These are phyloP conservation scores for Drosophila ezoana DNA, from an alignment of 2,888 invertebrate genomes.

Conservation along the genomic window DNA sequence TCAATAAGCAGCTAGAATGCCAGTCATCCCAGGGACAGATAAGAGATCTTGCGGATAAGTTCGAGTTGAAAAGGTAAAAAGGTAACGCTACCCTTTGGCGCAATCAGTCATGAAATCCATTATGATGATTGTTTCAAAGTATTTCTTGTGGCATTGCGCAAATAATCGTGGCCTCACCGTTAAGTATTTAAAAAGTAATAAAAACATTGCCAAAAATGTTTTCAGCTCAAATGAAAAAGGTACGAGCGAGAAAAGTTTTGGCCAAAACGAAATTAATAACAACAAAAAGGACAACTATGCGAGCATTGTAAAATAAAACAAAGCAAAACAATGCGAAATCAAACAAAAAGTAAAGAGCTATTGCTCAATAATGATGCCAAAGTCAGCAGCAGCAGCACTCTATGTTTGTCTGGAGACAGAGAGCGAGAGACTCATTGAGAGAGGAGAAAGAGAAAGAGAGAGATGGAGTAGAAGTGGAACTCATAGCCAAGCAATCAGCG, in stretches of 20 bases:
- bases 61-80: slow-evolving; percentile 51
- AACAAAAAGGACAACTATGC: slow-evolving; percentile 76
- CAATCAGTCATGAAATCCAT: slow-evolving; percentile 60
- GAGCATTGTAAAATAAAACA: slow-evolving; percentile 25
- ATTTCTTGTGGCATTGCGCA: slow-evolving; percentile 61
- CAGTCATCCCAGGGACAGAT: slow-evolving; percentile 24
- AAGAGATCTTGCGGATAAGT: slow-evolving; percentile 32
- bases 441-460: neutral
- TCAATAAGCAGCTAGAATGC: slow-evolving; percentile 46
- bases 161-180: slow-evolving; percentile 57
- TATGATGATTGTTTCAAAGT: slow-evolving; percentile 63
- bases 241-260: slow-evolving; percentile 41
- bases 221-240: slow-evolving; percentile 62
- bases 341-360: slow-evolving; percentile 58
- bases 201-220: slow-evolving; percentile 74
- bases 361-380: slow-evolving; percentile 75
- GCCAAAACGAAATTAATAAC: slow-evolving; percentile 67
- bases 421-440: neutral
- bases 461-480: slow-evolving; percentile 22
- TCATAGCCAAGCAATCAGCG: slow-evolving; percentile 76
- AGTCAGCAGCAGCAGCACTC: slow-evolving; percentile 42
- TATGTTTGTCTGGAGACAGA: slow-evolving; percentile 10
- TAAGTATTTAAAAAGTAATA: slow-evolving; percentile 82
- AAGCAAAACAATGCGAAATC: slow-evolving; percentile 44
- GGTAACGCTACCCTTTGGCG: slow-evolving; percentile 44